Base-by-base conservation (phyloP, 2,797 vertebrate species). In the Mycteria americana region DNA sequence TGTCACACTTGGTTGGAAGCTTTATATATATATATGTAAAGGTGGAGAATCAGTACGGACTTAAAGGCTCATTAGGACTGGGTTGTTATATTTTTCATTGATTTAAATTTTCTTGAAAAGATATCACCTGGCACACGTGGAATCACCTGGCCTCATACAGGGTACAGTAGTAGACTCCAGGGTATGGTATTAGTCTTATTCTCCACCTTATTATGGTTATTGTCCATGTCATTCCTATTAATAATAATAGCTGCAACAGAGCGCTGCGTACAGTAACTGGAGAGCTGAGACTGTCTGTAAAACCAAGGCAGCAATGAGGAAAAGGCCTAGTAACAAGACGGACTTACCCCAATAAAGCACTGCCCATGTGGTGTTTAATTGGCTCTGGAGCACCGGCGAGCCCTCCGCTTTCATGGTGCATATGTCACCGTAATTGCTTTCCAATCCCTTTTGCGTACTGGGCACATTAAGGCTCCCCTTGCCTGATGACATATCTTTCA, bases 21-120 rank as follows among this genome's bases (percentile, higher is more conserved):
- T 82, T 72, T 60, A 56, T 19, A 30, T 21, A 16, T n/a, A 56
- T 24, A 6, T 30, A 53, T 27, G 1, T 53, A 33, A 60, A 74
- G 54, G 64, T 70, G n/a, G 18, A 69, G 63, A 78, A 69, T 16
- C 77, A 59, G 69, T 6, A 39, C n/a, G 48, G 83, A 48, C 50
- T 30, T 57, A 24, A 81, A 85, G 53, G 43, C 30, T 94, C 87
- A 65, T 75, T 27, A 84, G 67, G 69, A 62, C 23, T 19, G 23
- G 10, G 23, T 8, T 59, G 57, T 17, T 75, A 31, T 48, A 16
- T 59, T 90, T 80, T 63, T 24, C 46, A 60, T 6, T 62, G 43
- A 84, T 80, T 95, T 81, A 54, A 45, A 65, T 56, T 78, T 84
- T 16, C 76, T 54, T 70, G 63, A 75, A 86, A 69, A 94, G 80